phyloP scores from a whole-genome alignment of 2,888 invertebrate species.

The Drosophila borborema region DNA sequence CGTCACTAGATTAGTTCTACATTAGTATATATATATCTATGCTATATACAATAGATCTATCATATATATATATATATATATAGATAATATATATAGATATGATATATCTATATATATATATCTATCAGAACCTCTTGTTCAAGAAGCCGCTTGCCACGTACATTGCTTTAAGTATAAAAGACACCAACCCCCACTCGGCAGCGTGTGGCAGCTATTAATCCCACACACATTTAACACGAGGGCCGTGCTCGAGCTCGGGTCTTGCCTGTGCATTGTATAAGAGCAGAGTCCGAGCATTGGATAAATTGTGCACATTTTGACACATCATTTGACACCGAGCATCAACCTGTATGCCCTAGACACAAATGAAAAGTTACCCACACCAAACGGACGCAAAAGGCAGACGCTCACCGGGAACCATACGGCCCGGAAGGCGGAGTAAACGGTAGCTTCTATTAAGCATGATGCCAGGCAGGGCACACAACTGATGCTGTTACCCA shows the following conservation, averaged over 20 bases:
- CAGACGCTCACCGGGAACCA: slow-evolving; percentile 1
- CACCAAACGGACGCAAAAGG: slow-evolving; percentile 13
- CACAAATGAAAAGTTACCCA: slow-evolving; percentile 74
- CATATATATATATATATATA: no score
- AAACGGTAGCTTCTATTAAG: slow-evolving; percentile 60
- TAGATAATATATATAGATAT: no score
- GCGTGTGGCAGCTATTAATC: slow-evolving; percentile 70
- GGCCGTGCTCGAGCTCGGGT: not conserved
- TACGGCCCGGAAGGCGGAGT: slow-evolving; percentile 35
- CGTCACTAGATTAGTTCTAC: no score
- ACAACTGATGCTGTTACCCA: slow-evolving; percentile 43
- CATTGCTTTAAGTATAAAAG: slow-evolving; percentile 14
- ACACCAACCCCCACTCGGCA: slow-evolving; percentile 27
- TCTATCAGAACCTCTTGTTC: not conserved
- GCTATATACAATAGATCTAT: no score
- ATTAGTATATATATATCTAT: no score
- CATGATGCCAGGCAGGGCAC: slow-evolving; percentile 32
- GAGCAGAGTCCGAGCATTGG: slow-evolving; percentile 53
- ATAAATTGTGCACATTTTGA: slow-evolving; percentile 81
- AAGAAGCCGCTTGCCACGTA: slow-evolving; percentile 8
- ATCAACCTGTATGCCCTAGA: slow-evolving; percentile 65
- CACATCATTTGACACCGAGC: slow-evolving; percentile 82
- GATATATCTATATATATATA: no score
- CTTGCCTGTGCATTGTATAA: slow-evolving; percentile 22
- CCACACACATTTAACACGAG: slow-evolving; percentile 66